Evolutionary conservation across 2,888 invertebrate species (phyloP), one percentile per base, ranked within the genome.

Genomic region (Drosophila lutescens): DNA sequence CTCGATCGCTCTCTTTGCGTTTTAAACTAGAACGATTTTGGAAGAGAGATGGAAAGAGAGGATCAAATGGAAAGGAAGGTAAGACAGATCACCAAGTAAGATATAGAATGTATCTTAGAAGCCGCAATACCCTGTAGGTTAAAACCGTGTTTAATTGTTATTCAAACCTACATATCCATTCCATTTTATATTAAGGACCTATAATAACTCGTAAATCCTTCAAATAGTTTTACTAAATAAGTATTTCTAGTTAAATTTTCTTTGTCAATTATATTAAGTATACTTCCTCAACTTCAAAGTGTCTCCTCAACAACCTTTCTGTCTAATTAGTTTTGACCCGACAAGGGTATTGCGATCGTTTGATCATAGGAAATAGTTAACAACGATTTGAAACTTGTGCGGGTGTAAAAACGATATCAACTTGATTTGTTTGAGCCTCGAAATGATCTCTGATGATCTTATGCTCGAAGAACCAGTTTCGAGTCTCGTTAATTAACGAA

Each of bases 11-110:
- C 12, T 38, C 40, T 59, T 49, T 66, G 73, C 56, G 60, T 70
- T 81, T 73, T 53, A 67, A 85, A 87, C 79, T 87, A 82, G 88
- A 85, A 82, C 86, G 76, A 85, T 84, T 76, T 38, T 20, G 17
- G 47, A 47, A 13, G 61, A n/a, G 51, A 12, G 40, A 41, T 9
- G 13, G 50, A 13, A 8, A 4, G 17, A 26, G 32, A 75, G 54
- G 43, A 68, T 46, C 67, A 44, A 53, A 58, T 67, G 30, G 53
- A 38, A 58, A 36, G 53, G 23, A 69, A 67, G 50, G 58, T 68
- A 43, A 32, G 17, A n/a, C 46, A 15, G n/a, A 30, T 46, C 26
- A 9, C n/a, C 23, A 53, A 30, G 54, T 2, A 17, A 17, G 8
- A 26, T n/a, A 32, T 30, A 49, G 41, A 36, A 54, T 9, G 54